Percentiles rank a stretch among this genome's conserved stretches.
Evolutionary conservation across 2,888 invertebrate genomes (phyloP).

Genomic region (Apotomis betuletana): DNA sequence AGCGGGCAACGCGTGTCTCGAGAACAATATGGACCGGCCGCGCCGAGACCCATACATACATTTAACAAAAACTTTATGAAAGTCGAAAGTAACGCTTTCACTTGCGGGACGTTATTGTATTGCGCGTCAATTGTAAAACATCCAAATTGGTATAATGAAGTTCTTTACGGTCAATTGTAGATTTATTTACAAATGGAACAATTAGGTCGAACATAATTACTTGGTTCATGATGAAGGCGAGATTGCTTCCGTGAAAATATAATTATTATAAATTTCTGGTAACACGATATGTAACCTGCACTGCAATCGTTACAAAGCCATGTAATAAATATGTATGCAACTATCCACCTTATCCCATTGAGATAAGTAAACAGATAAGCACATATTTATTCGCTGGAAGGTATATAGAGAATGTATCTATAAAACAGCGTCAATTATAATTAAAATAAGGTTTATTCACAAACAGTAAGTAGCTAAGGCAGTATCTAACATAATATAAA

Average conservation of each 20-base stretch:
- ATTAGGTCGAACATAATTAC: constrained; percentile 53
- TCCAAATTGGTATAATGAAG: constrained; percentile 48
- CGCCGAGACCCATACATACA: constrained; percentile 71
- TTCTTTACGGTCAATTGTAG: constrained; percentile 56
- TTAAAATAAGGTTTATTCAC: constrained; percentile 9
- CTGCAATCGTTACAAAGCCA: too few relatives aligned
- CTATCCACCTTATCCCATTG: not conserved
- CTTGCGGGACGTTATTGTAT: constrained; percentile 75
- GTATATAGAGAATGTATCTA: not conserved
- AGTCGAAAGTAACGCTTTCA: constrained; percentile 83
- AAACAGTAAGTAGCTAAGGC: not conserved
- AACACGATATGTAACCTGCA: too few relatives aligned
- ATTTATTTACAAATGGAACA: constrained; percentile 55
- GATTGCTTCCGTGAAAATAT: constrained; percentile 19
- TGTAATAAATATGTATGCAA: not conserved
- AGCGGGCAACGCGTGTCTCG: constrained; percentile 68
- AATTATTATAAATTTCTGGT: not conserved
- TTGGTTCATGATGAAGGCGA: constrained; percentile 29
- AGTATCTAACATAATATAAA: not conserved
- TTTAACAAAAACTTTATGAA: constrained; percentile 81
- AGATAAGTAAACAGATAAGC: not conserved
- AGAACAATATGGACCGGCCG: constrained; percentile 77
- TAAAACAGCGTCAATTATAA: not conserved
- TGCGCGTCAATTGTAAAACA: constrained; percentile 73
- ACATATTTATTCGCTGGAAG: not conserved